These are phyloP conservation scores for Cryptoprocta ferox DNA, from an alignment of 2,797 vertebrate genomes.

Conservation along the genomic window DNA sequence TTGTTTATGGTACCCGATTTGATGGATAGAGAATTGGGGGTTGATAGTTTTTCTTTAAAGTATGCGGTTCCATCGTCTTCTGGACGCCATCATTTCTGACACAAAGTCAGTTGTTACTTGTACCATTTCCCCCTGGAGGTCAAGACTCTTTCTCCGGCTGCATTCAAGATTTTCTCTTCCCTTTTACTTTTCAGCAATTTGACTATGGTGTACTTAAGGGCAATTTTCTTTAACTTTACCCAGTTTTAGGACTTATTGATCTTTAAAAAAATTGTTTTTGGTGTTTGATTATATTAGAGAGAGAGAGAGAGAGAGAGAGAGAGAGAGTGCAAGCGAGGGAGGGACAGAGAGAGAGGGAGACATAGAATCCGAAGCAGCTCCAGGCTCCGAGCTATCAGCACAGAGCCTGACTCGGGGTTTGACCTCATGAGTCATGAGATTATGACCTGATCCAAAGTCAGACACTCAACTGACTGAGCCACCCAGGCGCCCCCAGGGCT, in stretches of 20 bases:
- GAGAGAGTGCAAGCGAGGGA: too few relatives aligned
- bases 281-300: too few relatives aligned
- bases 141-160: neutral
- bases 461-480: too few relatives aligned
- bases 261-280: too few relatives aligned
- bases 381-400: too few relatives aligned
- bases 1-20: neutral
- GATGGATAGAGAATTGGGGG: neutral
- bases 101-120: neutral
- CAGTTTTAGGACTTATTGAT: neutral
- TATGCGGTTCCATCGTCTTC: rapidly evolving
- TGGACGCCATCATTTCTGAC: rapidly evolving
- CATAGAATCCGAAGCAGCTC: too few relatives aligned
- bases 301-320: too few relatives aligned
- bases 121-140: rapidly evolving
- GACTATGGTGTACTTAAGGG: rapidly evolving
- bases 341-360: too few relatives aligned
- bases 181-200: neutral
- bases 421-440: too few relatives aligned
- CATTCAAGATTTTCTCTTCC: neutral
- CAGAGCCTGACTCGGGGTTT: too few relatives aligned
- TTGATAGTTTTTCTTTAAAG: neutral
- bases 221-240: neutral
- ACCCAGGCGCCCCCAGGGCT: neutral
- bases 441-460: too few relatives aligned